Base-by-base conservation (phyloP, 1,140 invertebrate species). In the Saxidomus purpurata region DNA sequence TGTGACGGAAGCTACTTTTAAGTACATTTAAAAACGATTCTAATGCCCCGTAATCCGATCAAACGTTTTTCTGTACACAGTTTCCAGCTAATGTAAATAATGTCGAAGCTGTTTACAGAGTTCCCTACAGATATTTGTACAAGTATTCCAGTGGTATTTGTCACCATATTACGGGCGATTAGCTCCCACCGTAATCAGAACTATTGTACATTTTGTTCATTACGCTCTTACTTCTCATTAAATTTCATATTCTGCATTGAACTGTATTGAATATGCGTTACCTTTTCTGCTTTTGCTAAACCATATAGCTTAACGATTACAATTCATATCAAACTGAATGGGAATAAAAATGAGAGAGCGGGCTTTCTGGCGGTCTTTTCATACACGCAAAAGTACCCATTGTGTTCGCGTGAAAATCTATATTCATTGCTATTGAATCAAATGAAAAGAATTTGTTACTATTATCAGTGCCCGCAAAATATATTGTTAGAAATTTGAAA, bases 401-500 rank as follows among this genome's bases (percentile, higher is more conserved):
- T 89, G 90, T 89, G 67, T 55, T 80, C 81, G 82, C 91, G 92
- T 93, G 92, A 92, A 93, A 93, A 93, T 93, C 93, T 92, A 93
- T 93, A 92, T 91, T 90, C 89, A 86, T 77, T 84, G 67, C 89
- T 89, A 93, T 93, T 92, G 81, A 93, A 79, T 49, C 86, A 89
- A 82, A 67, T 92, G 92, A 93, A 93, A 92, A 89, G 92, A 92
- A 92, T 93, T 92, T 92, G 91, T 81, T 69, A 81, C 93, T 89
- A 93, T 93, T 93, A 93, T 93, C 93, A 92, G 86, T 63, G 71
- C 77, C 67, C 90, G 89, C 91, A 93, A 93, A 93, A 93, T 93
- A 93, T 93, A 93, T 93, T 93, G 93, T 93, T 93, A 90, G 93
- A 92, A 92, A 92, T 93, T 92, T 93, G 93, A 93, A 93, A 92